Conservation (phyloP, 2,888 invertebrate genomes). For the Epirrhoe tristata region DNA sequence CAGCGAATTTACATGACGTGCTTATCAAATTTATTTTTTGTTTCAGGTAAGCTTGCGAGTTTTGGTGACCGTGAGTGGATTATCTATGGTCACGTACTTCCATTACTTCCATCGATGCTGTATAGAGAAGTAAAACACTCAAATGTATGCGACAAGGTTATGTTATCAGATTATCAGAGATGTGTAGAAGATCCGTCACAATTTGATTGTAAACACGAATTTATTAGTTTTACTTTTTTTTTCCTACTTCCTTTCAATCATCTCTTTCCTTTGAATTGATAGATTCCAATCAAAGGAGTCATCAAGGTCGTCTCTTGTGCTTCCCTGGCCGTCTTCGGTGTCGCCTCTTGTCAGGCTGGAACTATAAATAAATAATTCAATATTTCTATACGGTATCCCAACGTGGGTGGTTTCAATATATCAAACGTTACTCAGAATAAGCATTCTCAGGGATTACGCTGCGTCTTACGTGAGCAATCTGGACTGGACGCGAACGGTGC, state of each 20-base stretch:
- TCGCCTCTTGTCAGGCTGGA: no score
- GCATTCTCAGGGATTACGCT: conserved; percentile 41
- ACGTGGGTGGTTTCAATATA: conserved; percentile 2
- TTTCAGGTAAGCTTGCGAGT: conserved; percentile 58
- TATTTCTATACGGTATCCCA: not conserved
- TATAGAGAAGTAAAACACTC: not conserved
- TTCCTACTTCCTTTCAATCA: no score
- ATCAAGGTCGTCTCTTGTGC: no score
- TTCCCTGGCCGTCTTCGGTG: no score
- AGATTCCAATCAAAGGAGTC: no score
- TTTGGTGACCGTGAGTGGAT: conserved; percentile 18
- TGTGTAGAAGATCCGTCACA: not conserved
- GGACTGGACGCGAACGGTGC: no score
- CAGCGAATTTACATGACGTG: conserved; percentile 44
- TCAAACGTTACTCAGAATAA: conserved; percentile 38
- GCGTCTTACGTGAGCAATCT: no score
- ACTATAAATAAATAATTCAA: no score
- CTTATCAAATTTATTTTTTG: conserved; percentile 57
- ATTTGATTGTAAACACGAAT: not conserved
- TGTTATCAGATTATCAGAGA: not conserved
- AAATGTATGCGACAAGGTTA: not conserved
- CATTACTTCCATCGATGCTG: not conserved
- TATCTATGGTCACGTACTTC: conserved; percentile 12
- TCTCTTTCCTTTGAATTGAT: no score
- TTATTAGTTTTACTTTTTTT: no score